phyloP scores from a whole-genome alignment of 2,113 vertebrate genomes.

The Halcyon senegalensis region DNA sequence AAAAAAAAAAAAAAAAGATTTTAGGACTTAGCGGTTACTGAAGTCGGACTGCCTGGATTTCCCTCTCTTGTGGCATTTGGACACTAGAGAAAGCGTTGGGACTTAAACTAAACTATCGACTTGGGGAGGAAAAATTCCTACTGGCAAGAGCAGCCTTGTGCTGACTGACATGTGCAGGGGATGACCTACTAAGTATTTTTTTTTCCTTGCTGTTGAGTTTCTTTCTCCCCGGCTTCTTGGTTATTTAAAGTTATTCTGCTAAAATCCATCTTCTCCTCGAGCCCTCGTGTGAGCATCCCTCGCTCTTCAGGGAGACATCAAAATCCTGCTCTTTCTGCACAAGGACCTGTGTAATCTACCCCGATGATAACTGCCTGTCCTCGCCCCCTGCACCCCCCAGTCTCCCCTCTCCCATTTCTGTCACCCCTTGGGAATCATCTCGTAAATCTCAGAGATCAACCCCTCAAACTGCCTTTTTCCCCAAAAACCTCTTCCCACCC shows the following conservation, averaged over 20 bases:
- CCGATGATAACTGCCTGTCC: accelerated
- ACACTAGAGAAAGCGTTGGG: not conserved
- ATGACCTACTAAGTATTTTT: not conserved
- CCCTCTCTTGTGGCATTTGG: constrained; percentile 11
- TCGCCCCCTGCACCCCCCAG: not conserved
- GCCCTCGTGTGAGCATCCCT: not conserved
- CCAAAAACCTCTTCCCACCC: not conserved
- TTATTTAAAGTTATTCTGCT: not conserved
- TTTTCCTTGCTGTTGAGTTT: not conserved
- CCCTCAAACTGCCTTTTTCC: not conserved
- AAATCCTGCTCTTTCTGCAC: not conserved
- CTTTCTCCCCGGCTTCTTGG: not conserved
- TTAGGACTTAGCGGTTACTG: not conserved
- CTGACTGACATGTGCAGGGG: not conserved
- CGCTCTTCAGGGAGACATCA: no score
- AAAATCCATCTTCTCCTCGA: not conserved
- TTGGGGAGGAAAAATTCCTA: not conserved
- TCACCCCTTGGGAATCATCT: not conserved
- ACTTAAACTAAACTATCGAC: not conserved
- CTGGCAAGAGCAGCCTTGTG: not conserved
- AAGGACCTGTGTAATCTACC: not conserved
- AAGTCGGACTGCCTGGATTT: not conserved
- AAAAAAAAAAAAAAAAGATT: not conserved
- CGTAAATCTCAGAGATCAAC: not conserved
- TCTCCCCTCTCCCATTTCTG: not conserved